Percentiles rank a stretch among this genome's conserved stretches.
These are phyloP conservation scores for Eupithecia subumbrata DNA, from an alignment of 2,888 invertebrate genomes.

Conservation along the genomic window DNA sequence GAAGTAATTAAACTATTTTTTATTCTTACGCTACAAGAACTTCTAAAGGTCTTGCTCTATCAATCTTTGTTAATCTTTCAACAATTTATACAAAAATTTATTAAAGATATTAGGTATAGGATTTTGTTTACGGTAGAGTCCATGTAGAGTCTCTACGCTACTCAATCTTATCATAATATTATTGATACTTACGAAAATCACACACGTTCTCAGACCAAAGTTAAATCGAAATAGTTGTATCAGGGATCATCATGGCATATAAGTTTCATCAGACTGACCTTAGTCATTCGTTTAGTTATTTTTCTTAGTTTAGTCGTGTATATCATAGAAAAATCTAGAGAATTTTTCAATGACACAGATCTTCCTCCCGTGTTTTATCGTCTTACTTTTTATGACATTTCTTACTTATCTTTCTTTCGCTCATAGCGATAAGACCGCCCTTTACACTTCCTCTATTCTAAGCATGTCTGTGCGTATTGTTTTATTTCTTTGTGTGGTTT, in stretches of 20 bases:
- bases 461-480: no score
- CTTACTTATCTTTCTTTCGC: neutral
- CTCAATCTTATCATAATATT: neutral
- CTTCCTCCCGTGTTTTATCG: neutral
- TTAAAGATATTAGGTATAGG: neutral
- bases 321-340: neutral
- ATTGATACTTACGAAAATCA: neutral
- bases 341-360: neutral
- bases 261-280: slow-evolving; percentile 32
- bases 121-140: neutral
- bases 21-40: no score
- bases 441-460: no score
- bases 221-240: neutral
- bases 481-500: no score
- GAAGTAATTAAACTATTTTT: neutral
- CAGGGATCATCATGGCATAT: neutral
- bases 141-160: neutral
- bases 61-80: neutral
- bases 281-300: neutral
- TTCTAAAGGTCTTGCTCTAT: no score
- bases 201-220: neutral
- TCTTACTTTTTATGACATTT: neutral
- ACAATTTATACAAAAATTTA: neutral
- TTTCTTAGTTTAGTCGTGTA: neutral
- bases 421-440: no score